A percentile compares a stretch with the other conserved stretches of the same genome.
Evolutionary conservation across 2,113 vertebrate species (phyloP).

Genomic region (Orycteropus afer): DNA sequence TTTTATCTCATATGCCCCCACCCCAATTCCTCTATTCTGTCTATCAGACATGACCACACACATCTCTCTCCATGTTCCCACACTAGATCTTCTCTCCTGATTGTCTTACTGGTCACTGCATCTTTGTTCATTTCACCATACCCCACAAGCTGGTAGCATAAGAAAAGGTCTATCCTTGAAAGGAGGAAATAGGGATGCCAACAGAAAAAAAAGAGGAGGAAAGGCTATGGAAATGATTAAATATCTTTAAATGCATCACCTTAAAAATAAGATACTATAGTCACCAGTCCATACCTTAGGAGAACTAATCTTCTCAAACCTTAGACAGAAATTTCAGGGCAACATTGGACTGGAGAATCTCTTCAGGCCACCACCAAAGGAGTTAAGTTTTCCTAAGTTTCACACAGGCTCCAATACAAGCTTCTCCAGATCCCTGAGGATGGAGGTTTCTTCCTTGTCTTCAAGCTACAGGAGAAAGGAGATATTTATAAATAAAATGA

Average conservation of each 20-base stretch:
- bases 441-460: conserved; percentile 73
- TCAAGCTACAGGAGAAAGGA: conserved; percentile 78
- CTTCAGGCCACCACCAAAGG: conserved; percentile 63
- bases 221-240: background rate
- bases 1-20: background rate
- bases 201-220: background rate
- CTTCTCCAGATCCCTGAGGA: conserved; percentile 64
- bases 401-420: conserved; percentile 58
- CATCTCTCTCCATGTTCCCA: background rate
- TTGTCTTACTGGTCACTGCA: background rate
- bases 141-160: background rate
- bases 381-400: conserved; percentile 32
- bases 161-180: background rate
- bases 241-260: background rate
- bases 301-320: conserved; percentile 68
- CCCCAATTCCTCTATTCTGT: background rate
- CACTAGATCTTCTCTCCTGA: background rate
- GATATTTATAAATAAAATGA: conserved; percentile 52
- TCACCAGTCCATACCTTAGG: conserved; percentile 80
- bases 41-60: background rate
- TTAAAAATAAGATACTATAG: conserved; percentile 6
- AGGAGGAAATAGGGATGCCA: background rate
- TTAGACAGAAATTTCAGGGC: conserved; percentile 78
- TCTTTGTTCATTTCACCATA: background rate
- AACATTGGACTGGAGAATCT: conserved; percentile 82